Evolutionary conservation across 2,113 vertebrate species (phyloP).

Genomic region (Prinia subflava): DNA sequence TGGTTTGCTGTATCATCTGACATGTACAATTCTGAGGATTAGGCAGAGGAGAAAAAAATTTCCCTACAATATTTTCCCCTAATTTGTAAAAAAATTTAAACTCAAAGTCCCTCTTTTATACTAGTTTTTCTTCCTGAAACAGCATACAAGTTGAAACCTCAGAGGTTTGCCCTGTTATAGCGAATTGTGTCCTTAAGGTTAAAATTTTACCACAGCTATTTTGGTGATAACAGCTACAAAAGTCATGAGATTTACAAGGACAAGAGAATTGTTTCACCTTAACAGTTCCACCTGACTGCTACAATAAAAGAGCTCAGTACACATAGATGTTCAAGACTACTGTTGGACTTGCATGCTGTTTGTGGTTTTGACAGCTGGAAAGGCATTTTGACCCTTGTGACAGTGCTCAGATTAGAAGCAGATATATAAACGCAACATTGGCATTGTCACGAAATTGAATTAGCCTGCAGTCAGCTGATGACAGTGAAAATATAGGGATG

Average conservation of each 20-base stretch:
- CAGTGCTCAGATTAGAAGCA: neutral
- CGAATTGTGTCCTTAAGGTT: conserved; percentile 6
- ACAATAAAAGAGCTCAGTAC: conserved; percentile 35
- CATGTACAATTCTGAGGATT: neutral
- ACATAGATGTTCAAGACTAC: neutral
- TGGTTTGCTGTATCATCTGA: neutral
- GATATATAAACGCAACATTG: neutral
- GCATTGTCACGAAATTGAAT: neutral
- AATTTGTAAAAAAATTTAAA: neutral
- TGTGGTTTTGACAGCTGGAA: neutral
- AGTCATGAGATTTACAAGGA: conserved; percentile 45
- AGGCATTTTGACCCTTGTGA: neutral
- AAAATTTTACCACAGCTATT: conserved; percentile 38
- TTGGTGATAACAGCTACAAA: conserved; percentile 41
- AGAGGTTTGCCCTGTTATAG: neutral
- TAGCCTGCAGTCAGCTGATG: neutral
- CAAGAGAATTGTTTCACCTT: conserved; percentile 17
- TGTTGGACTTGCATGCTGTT: neutral
- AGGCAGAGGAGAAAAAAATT: neutral
- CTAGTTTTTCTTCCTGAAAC: neutral
- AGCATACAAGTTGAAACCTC: neutral
- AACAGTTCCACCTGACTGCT: conserved; percentile 16
- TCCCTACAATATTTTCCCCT: neutral
- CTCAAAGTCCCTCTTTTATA: neutral
- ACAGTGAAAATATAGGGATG: neutral